phyloP scores from a whole-genome alignment of 1,140 invertebrate genomes.

The Drosophila arizonae region DNA sequence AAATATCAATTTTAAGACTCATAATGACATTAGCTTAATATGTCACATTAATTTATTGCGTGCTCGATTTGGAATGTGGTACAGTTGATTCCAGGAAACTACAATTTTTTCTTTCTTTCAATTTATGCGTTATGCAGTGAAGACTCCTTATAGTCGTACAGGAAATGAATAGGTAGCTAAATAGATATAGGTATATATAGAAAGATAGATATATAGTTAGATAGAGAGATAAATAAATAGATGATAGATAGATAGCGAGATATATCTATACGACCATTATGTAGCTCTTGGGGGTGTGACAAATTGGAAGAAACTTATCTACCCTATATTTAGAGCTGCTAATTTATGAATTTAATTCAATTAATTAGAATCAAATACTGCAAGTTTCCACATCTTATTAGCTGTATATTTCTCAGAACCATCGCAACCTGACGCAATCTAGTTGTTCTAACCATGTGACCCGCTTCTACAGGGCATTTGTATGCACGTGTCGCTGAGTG shows the following conservation, averaged over 20 bases:
- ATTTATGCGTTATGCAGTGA: not conserved
- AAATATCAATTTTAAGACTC: slow-evolving; percentile 44
- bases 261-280: too few relatives aligned
- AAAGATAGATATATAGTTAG: too few relatives aligned
- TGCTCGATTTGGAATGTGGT: not conserved
- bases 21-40: slow-evolving; percentile 44
- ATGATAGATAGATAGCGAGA: too few relatives aligned
- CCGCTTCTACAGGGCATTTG: slow-evolving; percentile 14
- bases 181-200: too few relatives aligned
- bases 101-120: not conserved
- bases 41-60: slow-evolving; percentile 26
- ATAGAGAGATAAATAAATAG: too few relatives aligned
- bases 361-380: too few relatives aligned
- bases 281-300: too few relatives aligned
- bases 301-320: too few relatives aligned
- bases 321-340: too few relatives aligned
- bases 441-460: slow-evolving; percentile 7
- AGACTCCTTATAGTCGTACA: too few relatives aligned
- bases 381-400: not conserved
- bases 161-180: too few relatives aligned
- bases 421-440: not conserved
- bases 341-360: not conserved
- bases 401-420: not conserved
- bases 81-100: not conserved
- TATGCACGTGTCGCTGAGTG: slow-evolving; percentile 28